These are phyloP conservation scores for Cerastoderma edule DNA, from an alignment of 2,888 invertebrate genomes.

Conservation along the genomic window DNA sequence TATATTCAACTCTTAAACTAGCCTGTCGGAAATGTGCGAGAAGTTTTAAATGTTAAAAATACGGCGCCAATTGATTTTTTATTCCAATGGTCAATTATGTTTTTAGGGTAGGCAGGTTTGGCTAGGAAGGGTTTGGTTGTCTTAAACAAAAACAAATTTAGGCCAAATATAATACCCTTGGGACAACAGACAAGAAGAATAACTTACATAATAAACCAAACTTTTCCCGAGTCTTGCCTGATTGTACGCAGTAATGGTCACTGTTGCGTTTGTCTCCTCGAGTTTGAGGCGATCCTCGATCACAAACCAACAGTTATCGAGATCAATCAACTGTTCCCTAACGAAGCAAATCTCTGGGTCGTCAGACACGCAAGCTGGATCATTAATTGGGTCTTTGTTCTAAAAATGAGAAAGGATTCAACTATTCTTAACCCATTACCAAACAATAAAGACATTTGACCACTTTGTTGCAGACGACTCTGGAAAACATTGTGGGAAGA, in stretches of 20 bases:
- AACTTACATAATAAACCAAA: slow-evolving; percentile 6
- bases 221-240: slow-evolving; percentile 35
- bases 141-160: too few relatives aligned
- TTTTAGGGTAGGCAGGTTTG: too few relatives aligned
- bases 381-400: slow-evolving; percentile 14
- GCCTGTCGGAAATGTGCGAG: too few relatives aligned
- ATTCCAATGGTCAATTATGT: too few relatives aligned
- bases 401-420: not conserved
- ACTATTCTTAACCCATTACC: slow-evolving; percentile 5
- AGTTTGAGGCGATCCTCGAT: slow-evolving; percentile 32
- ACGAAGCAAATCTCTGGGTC: slow-evolving; percentile 28
- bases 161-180: not conserved
- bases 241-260: slow-evolving; percentile 45
- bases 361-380: slow-evolving; percentile 13
- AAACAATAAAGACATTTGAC: not conserved
- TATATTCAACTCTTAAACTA: too few relatives aligned
- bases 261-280: slow-evolving; percentile 17
- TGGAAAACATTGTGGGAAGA: slow-evolving; percentile 2
- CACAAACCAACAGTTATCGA: slow-evolving; percentile 58
- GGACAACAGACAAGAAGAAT: not conserved
- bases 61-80: too few relatives aligned
- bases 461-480: not conserved
- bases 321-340: slow-evolving; percentile 29
- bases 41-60: too few relatives aligned
- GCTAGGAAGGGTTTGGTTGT: too few relatives aligned